Base-by-base conservation (phyloP, 1,140 invertebrate species). In the Trichonephila clavipes region DNA sequence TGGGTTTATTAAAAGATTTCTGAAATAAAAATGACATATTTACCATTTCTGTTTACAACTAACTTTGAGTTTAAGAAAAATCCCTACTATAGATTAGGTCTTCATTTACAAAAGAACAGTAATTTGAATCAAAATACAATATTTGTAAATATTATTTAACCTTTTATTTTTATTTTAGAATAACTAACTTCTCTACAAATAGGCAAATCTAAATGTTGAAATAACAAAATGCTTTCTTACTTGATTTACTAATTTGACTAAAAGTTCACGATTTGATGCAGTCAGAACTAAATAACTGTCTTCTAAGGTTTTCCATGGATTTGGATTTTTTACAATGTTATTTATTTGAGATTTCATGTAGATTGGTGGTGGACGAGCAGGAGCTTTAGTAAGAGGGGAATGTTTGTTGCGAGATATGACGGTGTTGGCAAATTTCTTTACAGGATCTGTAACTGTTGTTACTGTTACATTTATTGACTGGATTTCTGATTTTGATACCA, bases 271-370 rank as follows among this genome's bases (percentile, higher is more conserved):
- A 85, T 94, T 94, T 16, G 77, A 89, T 58, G 88, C 12, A 61
- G 87, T 83, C 21, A 94, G 19, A 24, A 87, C 93, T 85, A 90
- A 69, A 69, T 94, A 94, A 86, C 93, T 94, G 64, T 94, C 88
- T 90, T 94, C 93, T 44, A 94, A 59, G 51, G 93, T 89, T 72
- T 94, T 94, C 93, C 93, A 94, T 21, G 93, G 87, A 69, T 89
- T 89, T 16, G 61, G 59, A 82, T 93, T 93, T 58, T 90, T 94
- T 5, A 77, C 72, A 69, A 90, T 62, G 19, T 28, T 69, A 7
- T 14, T 61, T 24, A 77, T 62, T 85, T 64, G 87, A 19, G 88
- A 81, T 34, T 94, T 94, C 66, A 87, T 72, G 34, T 94, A 94
- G 6, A 94, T 94, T 14, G 93, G 93, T 58, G 93, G 87, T 12